Evolutionary conservation across 2,797 vertebrate species (phyloP), one percentile per base, ranked within the genome.

Genomic region (Thripadectes ignobilis): DNA sequence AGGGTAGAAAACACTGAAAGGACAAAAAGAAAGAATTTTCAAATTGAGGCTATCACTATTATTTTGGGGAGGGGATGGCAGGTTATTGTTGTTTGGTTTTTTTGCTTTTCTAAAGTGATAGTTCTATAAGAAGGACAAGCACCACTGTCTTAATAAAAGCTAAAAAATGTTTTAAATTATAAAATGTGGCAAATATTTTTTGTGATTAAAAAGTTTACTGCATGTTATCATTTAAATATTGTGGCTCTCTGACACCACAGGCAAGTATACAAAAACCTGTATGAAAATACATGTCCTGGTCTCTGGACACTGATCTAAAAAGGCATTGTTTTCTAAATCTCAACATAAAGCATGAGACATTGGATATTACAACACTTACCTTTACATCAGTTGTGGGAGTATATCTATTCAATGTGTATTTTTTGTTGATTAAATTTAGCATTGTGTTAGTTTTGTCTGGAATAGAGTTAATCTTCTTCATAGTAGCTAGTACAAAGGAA

Each of bases 31-130:
- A 79, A 58, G 6, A 48, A 29, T 29, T 8, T 48, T 72, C 13
- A 85, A 83, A 62, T 52, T 27, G 16, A 88, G 16, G 7, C 3
- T 41, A 15, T 32, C 9, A 18, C 12, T 51, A 23, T 49, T 41
- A 17, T 41, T 72, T 75, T 48, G 6, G 3, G 5, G 10, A 23
- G 7, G 19, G 14, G 24, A n/a, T 6, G 19, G 1, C 7, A 3
- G 2, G 8, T 17, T 27, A 19, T 18, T 38, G 18, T 57, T 13
- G 19, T 12, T 39, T n/a, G 8, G 0, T 6, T 12, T 24, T 27
- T 34, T 41, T 67, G 29, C n/a, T 75, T 71, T 46, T 12, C 6
- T 22, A 9, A 59, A 38, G 17, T 51, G 23, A 48, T 57, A 5
- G 3, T 77, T 86, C 68, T 72, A 66, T 27, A 13, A 68, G 39